A percentile compares a stretch with the other conserved stretches of the same genome.
Conservation (phyloP, 2,888 invertebrate genomes). For the Macropis europaea region DNA sequence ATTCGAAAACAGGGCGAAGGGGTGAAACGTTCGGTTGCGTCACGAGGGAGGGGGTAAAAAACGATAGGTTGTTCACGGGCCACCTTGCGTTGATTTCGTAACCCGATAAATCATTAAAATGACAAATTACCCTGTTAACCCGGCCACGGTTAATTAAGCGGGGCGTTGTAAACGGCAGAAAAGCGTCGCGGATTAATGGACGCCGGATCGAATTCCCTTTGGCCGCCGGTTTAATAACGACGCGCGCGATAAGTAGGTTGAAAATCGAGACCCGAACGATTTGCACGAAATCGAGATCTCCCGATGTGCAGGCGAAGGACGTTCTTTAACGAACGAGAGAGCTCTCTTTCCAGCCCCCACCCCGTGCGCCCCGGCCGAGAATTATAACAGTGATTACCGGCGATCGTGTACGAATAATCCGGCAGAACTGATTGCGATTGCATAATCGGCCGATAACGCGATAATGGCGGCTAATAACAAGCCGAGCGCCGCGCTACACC, state of each 20-base stretch:
- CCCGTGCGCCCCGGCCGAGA: conserved; percentile 16
- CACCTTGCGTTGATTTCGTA: conserved; percentile 66
- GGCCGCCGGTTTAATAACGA: conserved; percentile 51
- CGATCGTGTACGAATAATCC: conserved; percentile 51
- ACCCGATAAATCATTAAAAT: conserved; percentile 71
- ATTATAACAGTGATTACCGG: conserved; percentile 56
- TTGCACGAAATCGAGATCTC: conserved; percentile 28
- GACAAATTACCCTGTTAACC: conserved; percentile 72
- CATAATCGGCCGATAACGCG: conserved; percentile 40
- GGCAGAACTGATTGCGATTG: conserved; percentile 42
- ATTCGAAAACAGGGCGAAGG: too few relatives aligned
- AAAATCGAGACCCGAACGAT: conserved; percentile 48
- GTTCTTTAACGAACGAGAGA: conserved; percentile 42
- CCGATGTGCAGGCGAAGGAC: conserved; percentile 3
- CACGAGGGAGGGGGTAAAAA: not conserved
- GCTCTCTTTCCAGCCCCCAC: not conserved
- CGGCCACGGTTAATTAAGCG: conserved; percentile 69
- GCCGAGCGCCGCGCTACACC: not conserved
- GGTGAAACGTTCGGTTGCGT: too few relatives aligned
- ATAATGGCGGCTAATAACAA: conserved; percentile 41
- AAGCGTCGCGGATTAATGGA: conserved; percentile 68
- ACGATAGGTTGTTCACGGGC: not conserved
- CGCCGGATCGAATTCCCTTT: conserved; percentile 15
- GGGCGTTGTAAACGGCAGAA: conserved; percentile 65
- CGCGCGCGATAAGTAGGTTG: conserved; percentile 52